Evolutionary conservation across 2,113 vertebrate genomes (phyloP).

Genomic region (Cyprinus carpio): DNA sequence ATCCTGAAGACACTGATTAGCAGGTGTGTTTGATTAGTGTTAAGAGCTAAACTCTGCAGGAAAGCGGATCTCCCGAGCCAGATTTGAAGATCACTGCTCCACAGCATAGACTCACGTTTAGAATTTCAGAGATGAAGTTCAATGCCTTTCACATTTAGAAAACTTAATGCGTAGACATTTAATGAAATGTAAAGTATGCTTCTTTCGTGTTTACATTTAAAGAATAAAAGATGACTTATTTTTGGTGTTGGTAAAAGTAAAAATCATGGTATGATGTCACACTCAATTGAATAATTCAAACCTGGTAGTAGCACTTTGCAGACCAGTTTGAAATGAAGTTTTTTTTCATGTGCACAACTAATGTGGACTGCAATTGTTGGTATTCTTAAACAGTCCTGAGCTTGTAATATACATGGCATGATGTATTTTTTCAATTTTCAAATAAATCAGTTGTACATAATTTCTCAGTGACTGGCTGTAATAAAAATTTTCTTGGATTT

Average conservation of each 20-base stretch:
- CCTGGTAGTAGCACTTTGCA: slow-evolving; percentile 85
- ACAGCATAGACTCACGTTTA: slow-evolving; percentile 56
- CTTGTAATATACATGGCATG: slow-evolving; percentile 90
- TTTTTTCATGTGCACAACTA: slow-evolving; percentile 80
- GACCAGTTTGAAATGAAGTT: slow-evolving; percentile 77
- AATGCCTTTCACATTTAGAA: slow-evolving; percentile 42
- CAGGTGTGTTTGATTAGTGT: no score
- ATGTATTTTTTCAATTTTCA: slow-evolving; percentile 90
- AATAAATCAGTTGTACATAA: slow-evolving; percentile 91
- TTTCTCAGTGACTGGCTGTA: slow-evolving; percentile 92
- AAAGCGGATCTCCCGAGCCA: no score
- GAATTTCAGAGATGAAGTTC: slow-evolving; percentile 37
- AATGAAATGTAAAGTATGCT: slow-evolving; percentile 78
- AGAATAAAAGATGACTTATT: slow-evolving; percentile 70
- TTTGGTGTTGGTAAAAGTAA: slow-evolving; percentile 78
- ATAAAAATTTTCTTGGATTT: slow-evolving; percentile 87
- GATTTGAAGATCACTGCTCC: no score
- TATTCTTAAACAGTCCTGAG: slow-evolving; percentile 76
- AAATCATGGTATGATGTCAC: slow-evolving; percentile 79
- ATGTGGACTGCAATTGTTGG: slow-evolving; percentile 77
- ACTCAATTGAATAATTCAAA: slow-evolving; percentile 72
- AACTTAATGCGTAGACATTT: slow-evolving; percentile 55
- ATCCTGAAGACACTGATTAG: no score
- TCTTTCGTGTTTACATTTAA: slow-evolving; percentile 89
- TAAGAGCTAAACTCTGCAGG: no score